These are phyloP conservation scores for Penaeus monodon DNA, from an alignment of 2,888 invertebrate genomes.

Conservation along the genomic window DNA sequence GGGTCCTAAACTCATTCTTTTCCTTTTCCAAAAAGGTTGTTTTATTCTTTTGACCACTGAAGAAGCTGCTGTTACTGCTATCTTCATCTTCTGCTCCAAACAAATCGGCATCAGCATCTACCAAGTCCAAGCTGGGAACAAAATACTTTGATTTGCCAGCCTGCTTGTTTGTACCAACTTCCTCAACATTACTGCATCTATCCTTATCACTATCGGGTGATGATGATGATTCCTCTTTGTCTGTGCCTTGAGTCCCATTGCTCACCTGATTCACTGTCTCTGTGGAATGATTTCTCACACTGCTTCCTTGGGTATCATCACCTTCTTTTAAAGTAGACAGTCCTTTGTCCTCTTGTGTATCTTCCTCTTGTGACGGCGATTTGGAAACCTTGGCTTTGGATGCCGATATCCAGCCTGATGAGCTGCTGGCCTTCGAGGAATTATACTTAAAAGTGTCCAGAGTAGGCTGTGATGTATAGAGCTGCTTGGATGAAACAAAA, in stretches of 20 bases:
- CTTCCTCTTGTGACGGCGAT: no score
- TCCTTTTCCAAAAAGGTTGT: not conserved
- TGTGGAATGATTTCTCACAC: no score
- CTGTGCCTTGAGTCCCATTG: no score
- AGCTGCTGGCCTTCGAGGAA: not conserved
- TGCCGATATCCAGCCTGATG: constrained; percentile 22
- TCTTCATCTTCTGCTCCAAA: not conserved
- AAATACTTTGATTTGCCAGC: constrained; percentile 9
- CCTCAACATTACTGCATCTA: not conserved
- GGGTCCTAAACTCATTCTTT: not conserved
- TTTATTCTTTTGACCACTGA: not conserved
- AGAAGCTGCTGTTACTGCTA: not conserved
- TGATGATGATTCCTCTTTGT: no score
- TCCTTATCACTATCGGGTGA: not conserved
- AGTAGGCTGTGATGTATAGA: not conserved
- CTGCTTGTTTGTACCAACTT: not conserved
- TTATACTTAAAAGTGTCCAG: not conserved
- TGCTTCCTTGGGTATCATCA: not conserved
- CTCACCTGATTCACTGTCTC: no score
- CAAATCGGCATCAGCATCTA: not conserved
- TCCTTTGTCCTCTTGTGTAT: not conserved
- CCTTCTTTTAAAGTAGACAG: not conserved
- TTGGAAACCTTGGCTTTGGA: not conserved
- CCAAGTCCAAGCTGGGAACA: not conserved
- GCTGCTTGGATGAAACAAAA: constrained; percentile 3